Percentiles rank a stretch among this genome's conserved stretches.
Evolutionary conservation across 1,140 invertebrate species (phyloP).

Genomic region (Galleria mellonella): DNA sequence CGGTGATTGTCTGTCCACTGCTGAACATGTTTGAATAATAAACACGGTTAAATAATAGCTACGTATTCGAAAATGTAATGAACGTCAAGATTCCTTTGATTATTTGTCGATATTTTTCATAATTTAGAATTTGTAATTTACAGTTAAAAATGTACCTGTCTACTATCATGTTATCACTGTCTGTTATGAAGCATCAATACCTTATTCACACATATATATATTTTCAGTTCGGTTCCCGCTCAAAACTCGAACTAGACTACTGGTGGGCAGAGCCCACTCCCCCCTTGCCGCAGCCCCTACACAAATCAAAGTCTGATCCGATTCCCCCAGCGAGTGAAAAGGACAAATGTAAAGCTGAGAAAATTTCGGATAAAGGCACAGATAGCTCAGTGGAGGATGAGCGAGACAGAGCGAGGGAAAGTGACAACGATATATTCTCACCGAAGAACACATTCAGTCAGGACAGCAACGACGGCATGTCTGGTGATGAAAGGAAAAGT

Average conservation of each 20-base stretch:
- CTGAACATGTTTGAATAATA: too few species aligned
- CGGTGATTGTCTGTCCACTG: too few species aligned
- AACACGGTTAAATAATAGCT: too few species aligned
- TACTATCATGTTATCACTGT: too few species aligned
- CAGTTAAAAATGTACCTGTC: too few species aligned
- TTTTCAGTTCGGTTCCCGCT: constrained; percentile 85
- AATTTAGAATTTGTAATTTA: too few species aligned
- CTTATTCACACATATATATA: too few species aligned
- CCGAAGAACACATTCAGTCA: constrained; percentile 56
- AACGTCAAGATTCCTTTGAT: too few species aligned
- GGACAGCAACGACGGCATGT: constrained; percentile 62
- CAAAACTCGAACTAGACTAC: constrained; percentile 87
- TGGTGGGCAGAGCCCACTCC: constrained; percentile 80
- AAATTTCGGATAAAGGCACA: constrained; percentile 34
- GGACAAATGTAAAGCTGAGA: constrained; percentile 25
- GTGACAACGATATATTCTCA: constrained; percentile 59
- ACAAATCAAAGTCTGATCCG: constrained; percentile 8
- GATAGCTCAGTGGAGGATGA: constrained; percentile 49
- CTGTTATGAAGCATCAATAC: too few species aligned
- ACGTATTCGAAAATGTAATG: too few species aligned
- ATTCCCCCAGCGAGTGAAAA: constrained; percentile 13
- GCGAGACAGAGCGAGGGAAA: constrained; percentile 39
- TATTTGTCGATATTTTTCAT: too few species aligned
- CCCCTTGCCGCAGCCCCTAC: constrained; percentile 34
- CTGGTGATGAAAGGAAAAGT: constrained; percentile 62